phyloP scores from a whole-genome alignment of 2,797 vertebrate genomes.

The Spinibarbus caldwelli region DNA sequence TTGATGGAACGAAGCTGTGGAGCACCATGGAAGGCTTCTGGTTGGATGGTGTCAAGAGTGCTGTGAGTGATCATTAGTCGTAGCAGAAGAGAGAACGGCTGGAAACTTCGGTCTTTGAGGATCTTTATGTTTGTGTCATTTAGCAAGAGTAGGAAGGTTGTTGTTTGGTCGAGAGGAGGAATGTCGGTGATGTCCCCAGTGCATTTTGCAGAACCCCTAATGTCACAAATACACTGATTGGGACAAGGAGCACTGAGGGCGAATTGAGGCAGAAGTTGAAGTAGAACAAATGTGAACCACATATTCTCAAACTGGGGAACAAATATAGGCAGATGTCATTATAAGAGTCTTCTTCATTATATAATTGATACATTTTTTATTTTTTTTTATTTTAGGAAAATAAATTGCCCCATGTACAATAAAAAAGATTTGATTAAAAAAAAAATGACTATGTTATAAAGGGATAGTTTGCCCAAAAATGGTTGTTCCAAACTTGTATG shows the following conservation, averaged over 20 bases:
- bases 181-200: slow-evolving; percentile 64
- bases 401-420: not conserved
- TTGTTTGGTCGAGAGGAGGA: slow-evolving; percentile 62
- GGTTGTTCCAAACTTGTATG: not conserved
- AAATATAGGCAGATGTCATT: slow-evolving; percentile 12
- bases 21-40: slow-evolving; percentile 77
- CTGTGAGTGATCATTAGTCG: slow-evolving; percentile 79
- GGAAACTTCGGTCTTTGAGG: slow-evolving; percentile 77
- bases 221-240: slow-evolving; percentile 55
- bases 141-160: slow-evolving; percentile 71
- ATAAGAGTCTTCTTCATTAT: not conserved
- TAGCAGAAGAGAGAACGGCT: slow-evolving; percentile 69
- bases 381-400: not conserved
- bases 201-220: slow-evolving; percentile 51
- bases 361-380: not conserved
- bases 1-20: slow-evolving; percentile 79
- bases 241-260: slow-evolving; percentile 61
- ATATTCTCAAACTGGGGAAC: slow-evolving; percentile 56
- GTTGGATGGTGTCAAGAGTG: slow-evolving; percentile 77
- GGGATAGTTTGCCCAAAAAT: not conserved
- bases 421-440: no score
- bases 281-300: slow-evolving; percentile 56
- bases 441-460: not conserved
- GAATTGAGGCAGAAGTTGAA: slow-evolving; percentile 56
- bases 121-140: slow-evolving; percentile 60